Evolutionary conservation across 2,797 vertebrate species (phyloP).

Genomic region (Microctenopoma steveboyesi): DNA sequence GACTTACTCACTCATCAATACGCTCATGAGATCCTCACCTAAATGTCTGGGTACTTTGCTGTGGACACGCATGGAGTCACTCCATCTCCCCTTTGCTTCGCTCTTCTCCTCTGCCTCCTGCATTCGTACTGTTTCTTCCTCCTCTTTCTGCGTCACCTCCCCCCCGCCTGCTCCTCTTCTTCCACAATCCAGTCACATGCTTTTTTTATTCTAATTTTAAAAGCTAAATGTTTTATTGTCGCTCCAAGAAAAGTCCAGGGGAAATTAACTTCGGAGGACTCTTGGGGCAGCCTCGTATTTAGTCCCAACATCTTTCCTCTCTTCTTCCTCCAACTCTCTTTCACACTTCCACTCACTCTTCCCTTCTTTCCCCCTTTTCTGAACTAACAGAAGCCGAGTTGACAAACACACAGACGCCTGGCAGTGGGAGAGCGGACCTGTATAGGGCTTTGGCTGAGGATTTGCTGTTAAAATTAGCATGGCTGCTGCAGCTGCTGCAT

Average conservation of each 20-base stretch:
- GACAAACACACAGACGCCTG: constrained; percentile 61
- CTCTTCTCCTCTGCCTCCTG: not conserved
- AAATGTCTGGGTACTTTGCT: not conserved
- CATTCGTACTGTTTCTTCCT: constrained; percentile 1
- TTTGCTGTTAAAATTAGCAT: constrained; percentile 82
- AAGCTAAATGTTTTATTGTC: constrained; percentile 64
- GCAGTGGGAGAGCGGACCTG: constrained; percentile 56
- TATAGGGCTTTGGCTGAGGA: constrained; percentile 74
- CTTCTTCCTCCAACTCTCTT: constrained; percentile 14
- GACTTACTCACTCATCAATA: constrained; percentile 13
- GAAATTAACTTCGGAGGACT: constrained; percentile 47
- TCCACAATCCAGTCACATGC: constrained; percentile 35
- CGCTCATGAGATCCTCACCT: not conserved
- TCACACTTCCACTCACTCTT: constrained; percentile 1
- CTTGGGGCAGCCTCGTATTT: constrained; percentile 14
- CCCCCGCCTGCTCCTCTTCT: constrained; percentile 21
- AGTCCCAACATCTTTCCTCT: not conserved
- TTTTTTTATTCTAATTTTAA: constrained; percentile 51
- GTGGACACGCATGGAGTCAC: too few relatives aligned
- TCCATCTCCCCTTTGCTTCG: too few relatives aligned
- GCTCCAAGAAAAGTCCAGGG: constrained; percentile 56
- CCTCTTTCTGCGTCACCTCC: constrained; percentile 3
- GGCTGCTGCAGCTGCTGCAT: constrained; percentile 74
- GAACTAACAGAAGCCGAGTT: constrained; percentile 45
- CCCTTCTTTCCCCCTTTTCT: not conserved